phyloP scores from a whole-genome alignment of 2,888 invertebrate genomes.

The Pollenia labialis region DNA sequence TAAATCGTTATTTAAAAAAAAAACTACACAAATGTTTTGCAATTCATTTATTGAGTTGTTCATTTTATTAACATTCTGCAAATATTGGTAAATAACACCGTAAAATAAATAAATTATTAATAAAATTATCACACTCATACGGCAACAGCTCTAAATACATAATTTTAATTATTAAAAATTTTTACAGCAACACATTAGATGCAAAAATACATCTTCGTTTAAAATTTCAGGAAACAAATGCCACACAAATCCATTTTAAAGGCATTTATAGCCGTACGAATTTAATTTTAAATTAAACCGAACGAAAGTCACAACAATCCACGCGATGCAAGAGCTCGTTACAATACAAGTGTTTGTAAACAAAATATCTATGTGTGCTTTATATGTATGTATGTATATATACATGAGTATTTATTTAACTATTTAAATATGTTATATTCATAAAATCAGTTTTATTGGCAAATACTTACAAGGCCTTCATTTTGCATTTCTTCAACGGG shows the following conservation, averaged over 20 bases:
- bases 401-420: slow-evolving; percentile 35
- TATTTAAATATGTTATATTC: slow-evolving; percentile 4
- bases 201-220: slow-evolving; percentile 24
- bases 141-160: background rate
- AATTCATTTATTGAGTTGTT: background rate
- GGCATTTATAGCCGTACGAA: slow-evolving; percentile 16
- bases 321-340: background rate
- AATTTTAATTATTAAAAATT: slow-evolving; percentile 66
- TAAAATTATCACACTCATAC: slow-evolving; percentile 43
- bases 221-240: slow-evolving; percentile 11
- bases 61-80: background rate
- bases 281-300: slow-evolving; percentile 36
- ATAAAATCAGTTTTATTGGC: background rate
- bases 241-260: slow-evolving; percentile 1
- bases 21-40: no score
- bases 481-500: background rate
- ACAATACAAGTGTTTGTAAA: slow-evolving; percentile 4
- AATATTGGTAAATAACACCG: background rate
- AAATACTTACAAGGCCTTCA: background rate
- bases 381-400: background rate
- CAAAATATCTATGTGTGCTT: background rate
- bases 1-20: no score
- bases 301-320: slow-evolving; percentile 7
- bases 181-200: slow-evolving; percentile 31
- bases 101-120: slow-evolving; percentile 57